These are phyloP conservation scores for Accipiter cooperii DNA, from an alignment of 2,113 vertebrate species.

Conservation along the genomic window DNA sequence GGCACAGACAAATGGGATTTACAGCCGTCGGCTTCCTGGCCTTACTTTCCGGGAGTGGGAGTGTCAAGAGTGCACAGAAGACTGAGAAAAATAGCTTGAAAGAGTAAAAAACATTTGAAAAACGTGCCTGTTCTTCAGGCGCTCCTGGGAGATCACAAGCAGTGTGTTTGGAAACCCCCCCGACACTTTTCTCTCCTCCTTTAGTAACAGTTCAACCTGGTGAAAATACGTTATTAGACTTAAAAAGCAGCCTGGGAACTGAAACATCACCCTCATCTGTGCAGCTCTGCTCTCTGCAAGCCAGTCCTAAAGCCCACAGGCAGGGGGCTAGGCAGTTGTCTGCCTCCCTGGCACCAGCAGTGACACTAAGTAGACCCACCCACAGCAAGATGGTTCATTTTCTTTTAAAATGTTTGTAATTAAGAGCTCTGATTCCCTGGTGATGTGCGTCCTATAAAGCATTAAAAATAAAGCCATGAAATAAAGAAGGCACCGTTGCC, in stretches of 20 bases:
- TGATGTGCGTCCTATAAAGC: background rate
- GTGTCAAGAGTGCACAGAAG: background rate
- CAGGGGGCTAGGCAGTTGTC: background rate
- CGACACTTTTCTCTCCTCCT: background rate
- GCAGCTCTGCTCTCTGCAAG: background rate
- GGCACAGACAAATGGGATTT: background rate
- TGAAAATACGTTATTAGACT: background rate
- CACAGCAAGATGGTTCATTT: background rate
- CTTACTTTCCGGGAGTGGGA: background rate
- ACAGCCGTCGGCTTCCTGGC: background rate
- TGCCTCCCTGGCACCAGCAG: background rate
- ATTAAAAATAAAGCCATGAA: background rate
- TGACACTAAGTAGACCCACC: background rate
- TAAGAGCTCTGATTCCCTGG: background rate
- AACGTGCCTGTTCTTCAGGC: background rate
- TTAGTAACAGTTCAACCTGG: background rate
- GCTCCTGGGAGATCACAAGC: background rate
- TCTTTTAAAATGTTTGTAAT: background rate
- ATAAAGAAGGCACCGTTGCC: background rate
- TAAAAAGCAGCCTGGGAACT: background rate
- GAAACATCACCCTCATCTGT: background rate
- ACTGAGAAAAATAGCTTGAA: background rate
- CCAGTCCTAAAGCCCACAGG: background rate
- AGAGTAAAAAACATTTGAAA: background rate
- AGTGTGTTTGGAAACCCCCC: background rate